These are phyloP conservation scores for Xestobium rufovillosum DNA, from an alignment of 2,888 invertebrate genomes.

Conservation along the genomic window DNA sequence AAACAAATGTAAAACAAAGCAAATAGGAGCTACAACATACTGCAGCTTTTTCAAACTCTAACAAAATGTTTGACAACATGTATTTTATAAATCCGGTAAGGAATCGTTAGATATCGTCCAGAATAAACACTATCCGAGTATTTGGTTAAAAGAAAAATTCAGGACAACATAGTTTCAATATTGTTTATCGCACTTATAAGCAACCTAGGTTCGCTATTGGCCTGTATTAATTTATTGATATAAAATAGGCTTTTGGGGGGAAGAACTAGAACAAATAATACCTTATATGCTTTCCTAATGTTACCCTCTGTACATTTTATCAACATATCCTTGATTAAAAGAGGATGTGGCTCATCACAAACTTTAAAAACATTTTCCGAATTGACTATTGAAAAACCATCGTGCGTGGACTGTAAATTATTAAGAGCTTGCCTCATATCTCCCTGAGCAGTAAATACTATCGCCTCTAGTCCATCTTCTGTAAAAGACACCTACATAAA, in stretches of 20 bases:
- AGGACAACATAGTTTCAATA: too few species aligned
- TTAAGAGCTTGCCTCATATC: conserved; percentile 97
- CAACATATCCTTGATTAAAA: conserved; percentile 86
- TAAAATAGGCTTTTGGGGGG: too few species aligned
- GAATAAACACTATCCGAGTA: too few species aligned
- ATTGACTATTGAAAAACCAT: conserved; percentile 87
- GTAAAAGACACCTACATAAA: conserved; percentile 63
- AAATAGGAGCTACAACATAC: not conserved
- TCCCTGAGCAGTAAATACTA: conserved; percentile 97
- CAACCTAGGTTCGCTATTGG: too few species aligned
- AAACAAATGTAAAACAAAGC: conserved; percentile 7
- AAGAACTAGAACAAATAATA: too few species aligned
- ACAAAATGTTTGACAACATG: too few species aligned
- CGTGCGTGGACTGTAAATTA: conserved; percentile 91
- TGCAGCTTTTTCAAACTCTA: too few species aligned
- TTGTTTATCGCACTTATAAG: too few species aligned
- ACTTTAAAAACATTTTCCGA: conserved; percentile 96
- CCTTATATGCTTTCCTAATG: conserved; percentile 77
- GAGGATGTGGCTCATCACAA: conserved; percentile 98
- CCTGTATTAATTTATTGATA: too few species aligned
- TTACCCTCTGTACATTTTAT: conserved; percentile 73
- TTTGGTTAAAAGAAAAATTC: too few species aligned
- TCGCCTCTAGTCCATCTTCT: conserved; percentile 89
- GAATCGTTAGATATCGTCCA: too few species aligned
- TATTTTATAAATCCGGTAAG: too few species aligned